These are phyloP conservation scores for Spatula versicolor DNA, from an alignment of 2,797 vertebrate genomes.

Conservation along the genomic window DNA sequence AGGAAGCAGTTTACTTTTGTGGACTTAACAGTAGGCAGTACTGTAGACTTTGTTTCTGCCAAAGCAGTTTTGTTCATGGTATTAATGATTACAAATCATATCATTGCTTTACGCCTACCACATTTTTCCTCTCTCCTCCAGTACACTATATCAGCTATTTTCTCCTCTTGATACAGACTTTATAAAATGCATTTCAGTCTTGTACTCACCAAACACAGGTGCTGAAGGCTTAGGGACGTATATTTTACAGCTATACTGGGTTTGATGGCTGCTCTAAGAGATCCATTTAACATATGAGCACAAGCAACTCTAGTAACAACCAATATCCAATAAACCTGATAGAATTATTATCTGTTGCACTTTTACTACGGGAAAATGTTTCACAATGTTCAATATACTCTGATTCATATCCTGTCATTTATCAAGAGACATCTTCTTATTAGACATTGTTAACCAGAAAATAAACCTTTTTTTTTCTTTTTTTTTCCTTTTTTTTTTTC, in stretches of 20 bases:
- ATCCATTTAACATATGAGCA: background rate
- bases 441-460: conserved; percentile 46
- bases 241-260: conserved; percentile 21
- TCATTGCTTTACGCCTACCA: background rate
- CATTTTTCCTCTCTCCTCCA: background rate
- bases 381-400: conserved; percentile 38
- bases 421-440: conserved; percentile 60
- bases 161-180: background rate
- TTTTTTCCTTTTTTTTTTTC: conserved; percentile 1
- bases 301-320: conserved; percentile 20
- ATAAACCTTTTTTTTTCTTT: background rate
- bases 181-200: background rate
- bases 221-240: background rate
- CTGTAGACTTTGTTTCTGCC: background rate
- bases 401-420: conserved; percentile 71
- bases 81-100: background rate
- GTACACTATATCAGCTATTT: background rate
- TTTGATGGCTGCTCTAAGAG: background rate
- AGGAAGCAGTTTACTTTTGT: background rate
- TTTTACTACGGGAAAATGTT: conserved; percentile 64
- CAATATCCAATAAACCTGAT: conserved; percentile 64
- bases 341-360: conserved; percentile 59
- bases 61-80: background rate
- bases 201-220: background rate
- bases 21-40: background rate